Evolutionary conservation across 2,113 vertebrate genomes (phyloP), one percentile per base, ranked within the genome.

Genomic region (Jaculus jaculus): DNA sequence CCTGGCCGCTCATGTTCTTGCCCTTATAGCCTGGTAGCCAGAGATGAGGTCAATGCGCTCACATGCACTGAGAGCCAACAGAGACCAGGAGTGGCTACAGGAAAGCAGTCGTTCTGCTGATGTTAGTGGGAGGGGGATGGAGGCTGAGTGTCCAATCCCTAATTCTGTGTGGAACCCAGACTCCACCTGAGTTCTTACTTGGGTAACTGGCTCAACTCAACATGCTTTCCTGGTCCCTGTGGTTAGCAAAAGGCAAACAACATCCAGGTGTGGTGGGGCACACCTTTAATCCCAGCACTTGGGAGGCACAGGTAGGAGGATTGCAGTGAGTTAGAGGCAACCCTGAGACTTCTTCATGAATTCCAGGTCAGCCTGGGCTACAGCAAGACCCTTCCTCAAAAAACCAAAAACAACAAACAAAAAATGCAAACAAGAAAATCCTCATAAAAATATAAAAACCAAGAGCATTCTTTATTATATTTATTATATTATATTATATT

Each of bases 371-470:
- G n/a, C n/a, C n/a, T n/a, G n/a, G n/a, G n/a, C n/a, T n/a, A n/a
- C n/a, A n/a, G n/a, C n/a, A n/a, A n/a, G n/a, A n/a, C n/a, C n/a
- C n/a, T n/a, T n/a, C n/a, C n/a, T n/a, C n/a, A n/a, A n/a, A n/a
- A n/a, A n/a, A n/a, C n/a, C n/a, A n/a, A n/a, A n/a, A n/a, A n/a
- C n/a, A n/a, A n/a, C n/a, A n/a, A n/a, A n/a, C n/a, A n/a, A n/a
- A 28, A 80, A 71, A 37, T 42, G 37, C 26, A 92, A 85, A 63
- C 15, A 18, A 80, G 37, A 61, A 89, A 91, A 20, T 60, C 17
- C 11, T 32, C n/a, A 54, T 34, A 30, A 80, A 82, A 37, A 72
- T 4, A 15, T 30, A 73, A 79, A 79, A 54, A 32, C 18, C 15
- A 1, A 16, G 16, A 73, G 42, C 3, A 39, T 23, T 39, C 37